A percentile compares a stretch with the other conserved stretches of the same genome.
Conservation (phyloP, 1,140 invertebrate species). For the Drosophila ambigua region DNA sequence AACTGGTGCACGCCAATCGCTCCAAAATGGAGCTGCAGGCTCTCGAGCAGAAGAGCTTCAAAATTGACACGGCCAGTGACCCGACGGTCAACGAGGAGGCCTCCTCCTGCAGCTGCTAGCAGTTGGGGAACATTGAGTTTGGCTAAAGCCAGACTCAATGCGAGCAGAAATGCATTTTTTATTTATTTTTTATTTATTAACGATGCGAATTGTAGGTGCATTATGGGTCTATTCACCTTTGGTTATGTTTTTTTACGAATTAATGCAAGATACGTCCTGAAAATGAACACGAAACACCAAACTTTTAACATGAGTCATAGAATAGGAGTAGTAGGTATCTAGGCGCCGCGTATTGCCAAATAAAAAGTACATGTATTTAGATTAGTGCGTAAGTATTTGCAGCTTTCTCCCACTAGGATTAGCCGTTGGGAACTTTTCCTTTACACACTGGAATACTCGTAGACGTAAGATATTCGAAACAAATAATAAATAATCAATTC, state of each 20-base stretch:
- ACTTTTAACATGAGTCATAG: slow-evolving; percentile 43
- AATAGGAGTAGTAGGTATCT: slow-evolving; percentile 39
- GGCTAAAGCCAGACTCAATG: slow-evolving; percentile 69
- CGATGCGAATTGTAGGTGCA: slow-evolving; percentile 32
- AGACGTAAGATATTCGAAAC: slow-evolving; percentile 41
- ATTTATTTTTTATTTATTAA: slow-evolving; percentile 42
- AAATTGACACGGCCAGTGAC: slow-evolving; percentile 87
- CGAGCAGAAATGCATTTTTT: slow-evolving; percentile 44
- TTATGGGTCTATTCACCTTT: background rate
- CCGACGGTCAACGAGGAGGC: slow-evolving; percentile 84
- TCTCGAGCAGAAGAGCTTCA: slow-evolving; percentile 91
- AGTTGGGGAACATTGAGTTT: slow-evolving; percentile 83
- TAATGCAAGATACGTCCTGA: slow-evolving; percentile 61
- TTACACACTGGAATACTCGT: slow-evolving; percentile 28
- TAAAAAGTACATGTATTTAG: slow-evolving; percentile 28
- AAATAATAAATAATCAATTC: slow-evolving; percentile 51
- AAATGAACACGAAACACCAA: slow-evolving; percentile 33
- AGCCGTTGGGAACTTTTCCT: too few species aligned
- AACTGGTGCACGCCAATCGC: slow-evolving; percentile 90
- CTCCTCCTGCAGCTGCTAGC: slow-evolving; percentile 88
- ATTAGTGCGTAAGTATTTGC: slow-evolving; percentile 39
- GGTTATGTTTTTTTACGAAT: slow-evolving; percentile 70
- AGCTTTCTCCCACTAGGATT: slow-evolving; percentile 26
- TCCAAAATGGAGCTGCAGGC: slow-evolving; percentile 92
- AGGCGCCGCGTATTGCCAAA: slow-evolving; percentile 48